Evolutionary conservation across 2,888 invertebrate species (phyloP), one percentile per base, ranked within the genome.

Genomic region (Ctenicera cuprea): DNA sequence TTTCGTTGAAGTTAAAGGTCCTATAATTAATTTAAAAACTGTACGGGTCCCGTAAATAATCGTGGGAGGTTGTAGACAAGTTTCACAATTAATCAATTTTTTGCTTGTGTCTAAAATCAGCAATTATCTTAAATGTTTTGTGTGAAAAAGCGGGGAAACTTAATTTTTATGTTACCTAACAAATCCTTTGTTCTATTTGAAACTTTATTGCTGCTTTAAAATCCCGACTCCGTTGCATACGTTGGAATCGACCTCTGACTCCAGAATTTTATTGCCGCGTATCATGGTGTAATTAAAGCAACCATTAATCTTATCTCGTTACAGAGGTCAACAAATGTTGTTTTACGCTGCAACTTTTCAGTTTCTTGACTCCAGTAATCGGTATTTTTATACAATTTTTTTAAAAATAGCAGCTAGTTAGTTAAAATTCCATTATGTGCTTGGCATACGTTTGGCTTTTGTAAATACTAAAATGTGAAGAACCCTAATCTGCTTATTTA

Each of bases 251-350:
- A 71, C 71, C 70, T 63, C 33, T 71, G 72, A 26, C 72, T 72
- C 61, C 18, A 65, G 18, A 50, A 70, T 73, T 74, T 76, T 75
- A 74, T 75, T 72, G 70, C 59, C 63, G 66, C 66, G 62, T 48
- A 75, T 73, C 63, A 74, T 69, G 71, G 68, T 52, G 66, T 68
- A 77, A 77, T 75, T 77, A 75, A 73, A 74, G 50, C 69, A 65
- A 71, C 45, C 50, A 63, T 65, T 71, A 71, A 75, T 75, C 77
- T 71, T 71, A 76, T 74, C 74, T 65, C 43, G 70, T 74, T 77
- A 76, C 75, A 74, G 69, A 70, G 77, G 75, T 76, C 74, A 77
- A 71, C 62, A 54, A 61, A 71, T 70, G 57, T 71, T 68, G 65
- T 67, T 76, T 45, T 67, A 74, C 69, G 67, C 70, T 75, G 75